These are phyloP conservation scores for Drosophila prostipennis DNA, from an alignment of 2,888 invertebrate species.

Conservation along the genomic window DNA sequence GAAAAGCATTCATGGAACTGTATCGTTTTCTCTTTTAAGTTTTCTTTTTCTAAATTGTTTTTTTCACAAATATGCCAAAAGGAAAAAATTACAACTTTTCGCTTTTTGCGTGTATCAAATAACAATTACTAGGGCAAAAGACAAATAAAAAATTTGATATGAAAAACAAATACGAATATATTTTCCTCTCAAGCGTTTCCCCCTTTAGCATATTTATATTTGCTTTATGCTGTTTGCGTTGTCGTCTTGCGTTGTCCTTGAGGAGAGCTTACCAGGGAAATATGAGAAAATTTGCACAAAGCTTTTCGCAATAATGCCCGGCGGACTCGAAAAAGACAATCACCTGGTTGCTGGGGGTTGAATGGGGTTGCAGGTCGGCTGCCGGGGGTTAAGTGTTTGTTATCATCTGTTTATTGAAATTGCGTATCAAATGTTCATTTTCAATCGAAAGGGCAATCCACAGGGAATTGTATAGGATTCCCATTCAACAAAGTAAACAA, in stretches of 20 bases:
- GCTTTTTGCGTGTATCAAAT: slow-evolving; percentile 44
- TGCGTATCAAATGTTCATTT: slow-evolving; percentile 54
- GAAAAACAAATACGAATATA: slow-evolving; percentile 39
- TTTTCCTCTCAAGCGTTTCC: slow-evolving; percentile 3
- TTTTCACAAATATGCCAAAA: slow-evolving; percentile 27
- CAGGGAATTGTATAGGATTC: slow-evolving; percentile 5
- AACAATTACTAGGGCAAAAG: slow-evolving; percentile 37
- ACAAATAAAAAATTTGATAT: slow-evolving; percentile 3
- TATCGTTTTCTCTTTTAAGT: background rate
- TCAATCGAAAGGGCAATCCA: slow-evolving; percentile 19
- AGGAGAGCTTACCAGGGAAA: slow-evolving; percentile 31
- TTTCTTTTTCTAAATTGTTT: background rate
- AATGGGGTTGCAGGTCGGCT: slow-evolving; percentile 3
- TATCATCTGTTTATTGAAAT: slow-evolving; percentile 69
- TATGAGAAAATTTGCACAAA: slow-evolving; percentile 52
- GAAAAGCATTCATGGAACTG: slow-evolving; percentile 4
- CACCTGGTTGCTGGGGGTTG: slow-evolving; percentile 35
- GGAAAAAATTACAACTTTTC: slow-evolving; percentile 39
- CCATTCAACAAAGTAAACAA: slow-evolving; percentile 8
- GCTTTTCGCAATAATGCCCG: slow-evolving; percentile 47
- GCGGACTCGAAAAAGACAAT: slow-evolving; percentile 40
- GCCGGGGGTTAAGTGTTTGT: slow-evolving; percentile 50
- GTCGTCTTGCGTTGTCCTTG: slow-evolving; percentile 28
- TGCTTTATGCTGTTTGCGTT: slow-evolving; percentile 40
- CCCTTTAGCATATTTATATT: slow-evolving; percentile 44